Evolutionary conservation across 2,797 vertebrate species (phyloP).

Genomic region (Zalophus californianus): DNA sequence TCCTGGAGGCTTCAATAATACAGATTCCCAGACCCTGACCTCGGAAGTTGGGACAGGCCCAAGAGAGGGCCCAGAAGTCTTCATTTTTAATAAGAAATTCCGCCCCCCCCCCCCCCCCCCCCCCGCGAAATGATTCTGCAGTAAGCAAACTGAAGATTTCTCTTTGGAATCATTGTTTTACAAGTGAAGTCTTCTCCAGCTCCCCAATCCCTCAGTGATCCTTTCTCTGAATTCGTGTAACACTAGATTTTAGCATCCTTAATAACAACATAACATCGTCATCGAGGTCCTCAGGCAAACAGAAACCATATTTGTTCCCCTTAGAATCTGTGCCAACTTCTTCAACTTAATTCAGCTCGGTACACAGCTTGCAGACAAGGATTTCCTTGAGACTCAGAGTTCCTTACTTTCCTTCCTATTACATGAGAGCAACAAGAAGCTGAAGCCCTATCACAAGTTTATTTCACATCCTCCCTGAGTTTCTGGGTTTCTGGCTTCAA

Average conservation of each 20-base stretch:
- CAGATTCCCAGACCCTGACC: neutral
- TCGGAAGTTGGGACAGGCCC: neutral
- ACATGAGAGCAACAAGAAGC: neutral
- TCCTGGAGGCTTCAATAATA: neutral
- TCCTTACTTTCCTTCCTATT: neutral
- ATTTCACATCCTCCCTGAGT: neutral
- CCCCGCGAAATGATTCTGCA: neutral
- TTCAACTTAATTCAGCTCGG: neutral
- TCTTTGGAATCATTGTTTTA: neutral
- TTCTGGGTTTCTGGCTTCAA: slow-evolving; percentile 25
- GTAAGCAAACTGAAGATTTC: neutral
- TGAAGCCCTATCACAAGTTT: neutral
- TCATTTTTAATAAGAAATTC: slow-evolving; percentile 11
- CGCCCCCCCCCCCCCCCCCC: neutral
- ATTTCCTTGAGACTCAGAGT: neutral
- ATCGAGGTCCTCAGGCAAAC: neutral
- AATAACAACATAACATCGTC: neutral
- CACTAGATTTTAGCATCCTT: neutral
- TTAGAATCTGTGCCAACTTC: neutral
- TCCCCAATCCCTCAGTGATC: neutral
- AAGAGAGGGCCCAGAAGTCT: neutral
- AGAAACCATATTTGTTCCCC: neutral
- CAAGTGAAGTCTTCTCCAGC: neutral
- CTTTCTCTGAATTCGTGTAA: slow-evolving; percentile 1
- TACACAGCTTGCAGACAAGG: neutral